Evolutionary conservation across 2,113 vertebrate species (phyloP).

Genomic region (Chamaetylas fuelleborni): DNA sequence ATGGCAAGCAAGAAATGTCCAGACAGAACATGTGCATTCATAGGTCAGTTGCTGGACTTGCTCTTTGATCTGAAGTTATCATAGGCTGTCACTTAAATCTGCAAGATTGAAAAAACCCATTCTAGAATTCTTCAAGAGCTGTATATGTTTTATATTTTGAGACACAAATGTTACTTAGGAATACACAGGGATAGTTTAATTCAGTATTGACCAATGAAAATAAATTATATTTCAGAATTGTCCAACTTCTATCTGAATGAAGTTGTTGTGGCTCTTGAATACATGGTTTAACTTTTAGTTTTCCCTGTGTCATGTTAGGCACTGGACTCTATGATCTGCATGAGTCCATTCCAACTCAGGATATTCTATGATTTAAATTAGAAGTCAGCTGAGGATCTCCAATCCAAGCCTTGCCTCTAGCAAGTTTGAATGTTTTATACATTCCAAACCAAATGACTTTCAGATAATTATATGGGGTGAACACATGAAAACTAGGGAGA

Average conservation of each 20-base stretch:
- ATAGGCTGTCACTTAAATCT: not conserved
- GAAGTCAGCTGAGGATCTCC: not conserved
- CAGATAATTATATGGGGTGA: not conserved
- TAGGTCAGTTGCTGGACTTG: not conserved
- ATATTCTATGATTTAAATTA: not conserved
- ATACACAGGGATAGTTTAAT: not conserved
- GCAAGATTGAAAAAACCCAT: not conserved
- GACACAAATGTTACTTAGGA: not conserved
- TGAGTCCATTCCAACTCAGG: not conserved
- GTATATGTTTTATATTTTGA: not conserved
- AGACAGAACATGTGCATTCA: not conserved
- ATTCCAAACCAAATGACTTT: not conserved
- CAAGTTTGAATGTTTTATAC: not conserved
- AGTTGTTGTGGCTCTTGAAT: not conserved
- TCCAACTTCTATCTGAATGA: not conserved
- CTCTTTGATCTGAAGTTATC: not conserved
- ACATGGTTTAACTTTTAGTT: not conserved
- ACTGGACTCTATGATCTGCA: not conserved
- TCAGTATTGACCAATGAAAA: not conserved
- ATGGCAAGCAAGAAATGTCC: not conserved
- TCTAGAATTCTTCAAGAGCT: not conserved
- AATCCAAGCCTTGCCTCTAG: not conserved
- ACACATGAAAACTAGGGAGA: not conserved
- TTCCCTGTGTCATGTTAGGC: not conserved
- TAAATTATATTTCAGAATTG: not conserved